Evolutionary conservation across 1,140 invertebrate species (phyloP), one percentile per base, ranked within the genome.

Genomic region (Pseudomyrmex gracilis): DNA sequence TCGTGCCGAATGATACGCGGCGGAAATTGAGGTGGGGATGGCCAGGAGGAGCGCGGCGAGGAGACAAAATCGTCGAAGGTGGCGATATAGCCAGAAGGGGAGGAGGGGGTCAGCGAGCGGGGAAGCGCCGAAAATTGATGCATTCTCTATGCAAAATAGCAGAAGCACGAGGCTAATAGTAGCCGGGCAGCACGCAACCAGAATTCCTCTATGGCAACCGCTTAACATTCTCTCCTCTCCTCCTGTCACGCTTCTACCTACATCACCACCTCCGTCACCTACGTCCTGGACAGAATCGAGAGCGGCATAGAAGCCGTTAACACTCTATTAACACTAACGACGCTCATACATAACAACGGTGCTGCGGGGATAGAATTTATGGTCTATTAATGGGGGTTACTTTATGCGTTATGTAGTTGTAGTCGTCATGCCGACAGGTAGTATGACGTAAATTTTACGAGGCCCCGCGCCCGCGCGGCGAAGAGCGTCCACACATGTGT

Each of bases 311-410:
- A 90, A 92, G 92, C 92, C 92, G 93, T 94, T 93, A 93, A 93
- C 93, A 93, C 93, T 93, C 93, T 93, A 93, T 93, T 93, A 93
- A 94, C 93, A 94, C 93, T 94, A 94, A 94, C 93, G 93, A 93
- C 91, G 93, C 92, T 93, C 93, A 93, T 94, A 94, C 93, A 93
- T 94, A 94, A 94, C 90, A 91, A 86, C 87, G 86, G 80, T 80
- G 87, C 84, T 77, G 84, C 90, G 78, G 85, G 87, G 89, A 90
- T 90, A 88, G 89, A 90, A 90, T 91, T 91, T 91, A 91, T 91
- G 90, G 90, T 90, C 90, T 88, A 89, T 91, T 91, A 91, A 91
- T 91, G 90, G 86, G 87, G 87, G 90, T 90, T 90, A 91, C 91
- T 91, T 92, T 90, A 91, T 91, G 91, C 87, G 90, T 90, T 90